phyloP scores from a whole-genome alignment of 1,140 invertebrate genomes.

The Euura saliciscinereae region DNA sequence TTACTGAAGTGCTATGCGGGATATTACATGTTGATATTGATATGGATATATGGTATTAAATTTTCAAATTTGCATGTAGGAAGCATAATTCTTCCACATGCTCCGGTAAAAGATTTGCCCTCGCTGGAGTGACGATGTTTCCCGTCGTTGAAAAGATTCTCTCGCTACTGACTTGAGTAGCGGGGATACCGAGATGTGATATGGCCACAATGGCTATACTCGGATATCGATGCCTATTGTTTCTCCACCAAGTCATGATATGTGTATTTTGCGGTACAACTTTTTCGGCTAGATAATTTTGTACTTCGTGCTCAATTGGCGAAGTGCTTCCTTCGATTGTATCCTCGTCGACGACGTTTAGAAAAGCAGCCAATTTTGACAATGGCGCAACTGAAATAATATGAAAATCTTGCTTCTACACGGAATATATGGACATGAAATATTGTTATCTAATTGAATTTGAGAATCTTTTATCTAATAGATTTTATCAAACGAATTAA shows the following conservation, averaged over 20 bases:
- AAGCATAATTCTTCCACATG: conserved; percentile 21
- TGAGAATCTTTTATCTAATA: neutral
- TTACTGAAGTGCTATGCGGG: neutral
- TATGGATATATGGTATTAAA: neutral
- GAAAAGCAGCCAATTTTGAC: neutral
- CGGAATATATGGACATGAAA: conserved; percentile 1
- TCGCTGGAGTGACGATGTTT: conserved; percentile 16
- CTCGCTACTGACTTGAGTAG: conserved; percentile 19
- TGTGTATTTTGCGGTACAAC: neutral
- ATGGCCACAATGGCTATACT: conserved; percentile 8
- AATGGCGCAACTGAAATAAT: too few species aligned
- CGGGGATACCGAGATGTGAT: conserved; percentile 17
- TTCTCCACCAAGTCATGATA: neutral
- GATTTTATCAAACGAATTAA: neutral
- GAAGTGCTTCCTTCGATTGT: neutral
- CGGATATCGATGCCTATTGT: neutral
- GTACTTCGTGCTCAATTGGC: neutral
- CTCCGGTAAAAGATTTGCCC: neutral
- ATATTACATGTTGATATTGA: neutral
- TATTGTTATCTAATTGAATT: neutral
- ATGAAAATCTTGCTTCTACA: neutral
- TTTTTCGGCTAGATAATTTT: neutral
- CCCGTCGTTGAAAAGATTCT: conserved; percentile 16
- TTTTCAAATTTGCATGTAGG: conserved; percentile 16
- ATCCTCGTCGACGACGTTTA: neutral